Conservation (phyloP, 2,113 vertebrate species). For the Pluvialis apricaria region DNA sequence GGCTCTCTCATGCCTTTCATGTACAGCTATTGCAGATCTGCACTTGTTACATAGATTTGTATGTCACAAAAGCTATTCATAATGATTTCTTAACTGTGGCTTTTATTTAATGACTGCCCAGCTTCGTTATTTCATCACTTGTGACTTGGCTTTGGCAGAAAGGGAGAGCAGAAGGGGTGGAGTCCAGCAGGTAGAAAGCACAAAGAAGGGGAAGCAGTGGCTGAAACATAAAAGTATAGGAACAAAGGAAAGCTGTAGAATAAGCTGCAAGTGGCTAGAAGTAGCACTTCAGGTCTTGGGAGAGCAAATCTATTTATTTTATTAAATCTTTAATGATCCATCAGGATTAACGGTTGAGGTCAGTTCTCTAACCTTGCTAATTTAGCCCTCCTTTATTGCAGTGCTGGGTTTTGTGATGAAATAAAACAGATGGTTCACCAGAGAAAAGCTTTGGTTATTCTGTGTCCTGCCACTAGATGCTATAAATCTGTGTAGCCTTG, state of each 20-base stretch:
- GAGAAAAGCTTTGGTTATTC: not conserved
- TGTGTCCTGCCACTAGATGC: not conserved
- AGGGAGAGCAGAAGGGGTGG: not conserved
- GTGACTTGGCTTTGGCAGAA: not conserved
- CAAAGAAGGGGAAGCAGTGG: not conserved
- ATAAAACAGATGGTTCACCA: not conserved
- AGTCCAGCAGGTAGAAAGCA: not conserved
- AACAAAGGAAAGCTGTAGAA: not conserved
- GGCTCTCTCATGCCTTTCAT: accelerated
- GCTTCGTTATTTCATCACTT: not conserved
- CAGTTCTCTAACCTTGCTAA: not conserved
- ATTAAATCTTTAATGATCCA: not conserved
- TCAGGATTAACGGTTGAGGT: constrained; percentile 4
- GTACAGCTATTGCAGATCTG: not conserved
- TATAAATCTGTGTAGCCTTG: not conserved
- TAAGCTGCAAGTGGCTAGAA: not conserved
- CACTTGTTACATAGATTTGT: accelerated
- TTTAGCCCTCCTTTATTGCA: not conserved
- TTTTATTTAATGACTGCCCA: not conserved
- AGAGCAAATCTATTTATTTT: constrained; percentile 5
- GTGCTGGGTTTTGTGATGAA: not conserved
- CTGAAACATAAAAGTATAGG: not conserved
- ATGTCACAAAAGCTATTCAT: not conserved
- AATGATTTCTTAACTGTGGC: not conserved
- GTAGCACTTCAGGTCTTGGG: not conserved